Percentiles rank a stretch among this genome's conserved stretches.
These are phyloP conservation scores for Drosophila leontia DNA, from an alignment of 1,140 invertebrate species.

Conservation along the genomic window DNA sequence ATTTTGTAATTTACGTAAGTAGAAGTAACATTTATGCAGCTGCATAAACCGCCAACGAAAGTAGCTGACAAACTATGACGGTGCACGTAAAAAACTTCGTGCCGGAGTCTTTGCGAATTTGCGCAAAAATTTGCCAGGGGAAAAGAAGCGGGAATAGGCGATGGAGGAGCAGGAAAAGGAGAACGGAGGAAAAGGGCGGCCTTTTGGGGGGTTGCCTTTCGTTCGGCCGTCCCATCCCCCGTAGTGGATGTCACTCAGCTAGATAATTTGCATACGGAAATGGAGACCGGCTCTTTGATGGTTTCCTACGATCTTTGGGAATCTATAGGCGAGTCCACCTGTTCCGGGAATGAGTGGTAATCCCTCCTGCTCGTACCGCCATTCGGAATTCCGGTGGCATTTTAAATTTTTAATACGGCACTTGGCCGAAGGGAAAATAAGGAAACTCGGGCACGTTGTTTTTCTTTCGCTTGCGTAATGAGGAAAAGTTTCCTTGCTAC, in stretches of 20 bases:
- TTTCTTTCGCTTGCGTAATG: slow-evolving; percentile 49
- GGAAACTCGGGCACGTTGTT: slow-evolving; percentile 27
- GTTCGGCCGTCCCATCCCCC: slow-evolving; percentile 35
- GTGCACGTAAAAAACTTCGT: slow-evolving; percentile 76
- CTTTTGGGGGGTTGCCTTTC: slow-evolving; percentile 3
- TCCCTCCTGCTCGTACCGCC: slow-evolving; percentile 7
- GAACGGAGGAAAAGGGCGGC: too few species aligned
- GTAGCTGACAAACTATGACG: slow-evolving; percentile 82
- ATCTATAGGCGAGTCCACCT: slow-evolving; percentile 40
- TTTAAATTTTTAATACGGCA: slow-evolving; percentile 56
- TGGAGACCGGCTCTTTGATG: slow-evolving; percentile 36
- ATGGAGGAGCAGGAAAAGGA: not conserved
- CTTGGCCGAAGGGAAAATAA: slow-evolving; percentile 41
- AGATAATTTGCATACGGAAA: slow-evolving; percentile 53
- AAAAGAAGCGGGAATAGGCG: not conserved
- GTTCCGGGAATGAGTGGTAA: slow-evolving; percentile 16
- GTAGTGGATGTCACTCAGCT: slow-evolving; percentile 36
- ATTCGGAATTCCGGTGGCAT: slow-evolving; percentile 24
- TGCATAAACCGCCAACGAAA: slow-evolving; percentile 75
- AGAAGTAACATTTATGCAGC: slow-evolving; percentile 83
- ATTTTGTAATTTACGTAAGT: slow-evolving; percentile 84
- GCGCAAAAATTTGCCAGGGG: slow-evolving; percentile 41
- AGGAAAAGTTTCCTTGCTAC: slow-evolving; percentile 54
- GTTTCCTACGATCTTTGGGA: slow-evolving; percentile 42
- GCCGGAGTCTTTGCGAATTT: slow-evolving; percentile 76